Percentiles rank a stretch among this genome's conserved stretches.
Conservation (phyloP, 1,140 invertebrate species). For the Contarinia nasturtii region DNA sequence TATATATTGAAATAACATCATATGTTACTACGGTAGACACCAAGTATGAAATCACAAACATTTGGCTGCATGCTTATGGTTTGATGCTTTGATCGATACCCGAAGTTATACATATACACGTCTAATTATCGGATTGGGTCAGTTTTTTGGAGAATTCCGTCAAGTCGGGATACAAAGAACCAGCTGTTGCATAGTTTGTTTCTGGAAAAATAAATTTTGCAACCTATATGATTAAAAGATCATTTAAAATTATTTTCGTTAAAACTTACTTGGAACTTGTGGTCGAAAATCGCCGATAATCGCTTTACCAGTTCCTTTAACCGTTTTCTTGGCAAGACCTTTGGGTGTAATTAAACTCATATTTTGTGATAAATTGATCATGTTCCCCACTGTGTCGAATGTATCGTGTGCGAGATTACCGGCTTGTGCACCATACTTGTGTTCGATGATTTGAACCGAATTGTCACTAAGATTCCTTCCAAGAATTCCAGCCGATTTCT, state of each 20-base stretch:
- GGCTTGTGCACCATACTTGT: constrained; percentile 45
- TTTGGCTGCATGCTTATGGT: too few species aligned
- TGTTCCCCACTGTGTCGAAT: constrained; percentile 41
- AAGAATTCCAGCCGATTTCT: constrained; percentile 40
- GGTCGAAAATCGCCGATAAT: constrained; percentile 26
- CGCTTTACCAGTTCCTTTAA: constrained; percentile 42
- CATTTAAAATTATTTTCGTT: neutral
- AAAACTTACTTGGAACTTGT: neutral
- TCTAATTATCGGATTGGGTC: too few species aligned
- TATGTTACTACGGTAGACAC: too few species aligned
- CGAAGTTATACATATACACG: too few species aligned
- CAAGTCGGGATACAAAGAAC: constrained; percentile 16
- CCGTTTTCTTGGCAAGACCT: constrained; percentile 38
- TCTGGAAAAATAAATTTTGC: constrained; percentile 4
- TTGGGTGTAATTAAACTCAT: constrained; percentile 39
- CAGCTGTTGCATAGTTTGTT: constrained; percentile 19
- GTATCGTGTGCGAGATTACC: constrained; percentile 34
- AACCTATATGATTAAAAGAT: too few species aligned
- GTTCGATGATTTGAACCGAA: constrained; percentile 45
- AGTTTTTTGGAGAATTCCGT: neutral
- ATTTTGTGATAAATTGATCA: constrained; percentile 35
- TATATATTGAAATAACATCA: too few species aligned
- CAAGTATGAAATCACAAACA: too few species aligned
- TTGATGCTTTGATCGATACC: too few species aligned
- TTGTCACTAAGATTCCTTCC: constrained; percentile 42